Percentiles rank a stretch among this genome's conserved stretches.
Evolutionary conservation across 2,797 vertebrate species (phyloP).

Genomic region (Odontamblyopus lacepedii): DNA sequence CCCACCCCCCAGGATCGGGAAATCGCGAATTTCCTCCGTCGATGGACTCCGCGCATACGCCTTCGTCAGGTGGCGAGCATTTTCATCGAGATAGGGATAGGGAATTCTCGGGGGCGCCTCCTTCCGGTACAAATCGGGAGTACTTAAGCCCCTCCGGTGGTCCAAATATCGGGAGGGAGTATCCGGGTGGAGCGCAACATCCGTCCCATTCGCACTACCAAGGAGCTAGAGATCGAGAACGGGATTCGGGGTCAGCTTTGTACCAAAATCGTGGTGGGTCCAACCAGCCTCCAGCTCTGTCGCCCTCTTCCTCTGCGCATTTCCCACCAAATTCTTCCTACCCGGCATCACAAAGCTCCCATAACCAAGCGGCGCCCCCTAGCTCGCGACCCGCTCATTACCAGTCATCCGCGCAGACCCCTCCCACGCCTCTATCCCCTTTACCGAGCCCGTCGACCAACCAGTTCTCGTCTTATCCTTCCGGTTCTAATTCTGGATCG

Average conservation of each 20-base stretch:
- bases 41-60: slow-evolving; percentile 71
- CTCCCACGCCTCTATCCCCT: slow-evolving; percentile 78
- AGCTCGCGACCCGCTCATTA: slow-evolving; percentile 71
- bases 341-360: slow-evolving; percentile 65
- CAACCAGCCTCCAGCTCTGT: slow-evolving; percentile 76
- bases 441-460: slow-evolving; percentile 80
- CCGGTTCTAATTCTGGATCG: slow-evolving; percentile 69
- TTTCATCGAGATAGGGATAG: slow-evolving; percentile 81
- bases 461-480: slow-evolving; percentile 77
- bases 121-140: slow-evolving; percentile 78
- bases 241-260: slow-evolving; percentile 68
- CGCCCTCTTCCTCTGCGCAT: slow-evolving; percentile 74
- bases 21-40: slow-evolving; percentile 77
- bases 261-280: slow-evolving; percentile 77
- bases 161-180: slow-evolving; percentile 75
- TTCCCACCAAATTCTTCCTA: slow-evolving; percentile 70
- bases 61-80: slow-evolving; percentile 74
- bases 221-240: slow-evolving; percentile 76
- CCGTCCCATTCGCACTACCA: slow-evolving; percentile 70
- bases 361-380: slow-evolving; percentile 64
- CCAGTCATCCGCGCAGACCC: slow-evolving; percentile 77
- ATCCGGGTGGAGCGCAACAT: slow-evolving; percentile 68
- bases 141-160: slow-evolving; percentile 80
- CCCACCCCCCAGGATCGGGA: slow-evolving; percentile 67
- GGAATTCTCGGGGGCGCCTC: slow-evolving; percentile 78